Conservation (phyloP, 2,888 invertebrate genomes). For the Drosophila mettleri region DNA sequence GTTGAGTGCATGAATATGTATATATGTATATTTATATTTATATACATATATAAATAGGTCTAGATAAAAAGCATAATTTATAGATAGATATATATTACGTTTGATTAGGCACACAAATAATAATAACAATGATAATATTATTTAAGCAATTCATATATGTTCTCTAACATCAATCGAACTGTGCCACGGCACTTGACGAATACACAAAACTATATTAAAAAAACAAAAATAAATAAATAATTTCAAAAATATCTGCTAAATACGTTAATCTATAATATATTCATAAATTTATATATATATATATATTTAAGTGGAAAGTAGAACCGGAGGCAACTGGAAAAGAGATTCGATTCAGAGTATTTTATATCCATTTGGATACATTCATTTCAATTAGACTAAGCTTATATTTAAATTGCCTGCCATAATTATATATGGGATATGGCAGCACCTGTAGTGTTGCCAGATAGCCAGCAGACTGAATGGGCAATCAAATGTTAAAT, state of each 20-base stretch:
- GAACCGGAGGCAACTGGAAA: neutral
- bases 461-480: neutral
- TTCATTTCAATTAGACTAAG: too few species aligned
- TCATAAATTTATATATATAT: too few species aligned
- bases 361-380: too few species aligned
- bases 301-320: slow-evolving; percentile 3
- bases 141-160: neutral
- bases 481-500: neutral
- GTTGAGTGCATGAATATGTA: neutral
- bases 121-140: neutral
- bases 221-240: slow-evolving; percentile 6
- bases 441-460: neutral
- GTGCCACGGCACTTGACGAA: slow-evolving; percentile 14
- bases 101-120: slow-evolving; percentile 7
- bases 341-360: neutral
- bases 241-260: slow-evolving; percentile 5
- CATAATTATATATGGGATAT: too few species aligned
- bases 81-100: neutral
- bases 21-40: neutral
- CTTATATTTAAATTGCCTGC: too few species aligned
- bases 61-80: slow-evolving; percentile 10
- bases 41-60: slow-evolving; percentile 9
- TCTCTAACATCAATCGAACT: slow-evolving; percentile 10
- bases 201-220: slow-evolving; percentile 12
- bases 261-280: slow-evolving; percentile 7